Evolutionary conservation across 2,888 invertebrate species (phyloP), one percentile per base, ranked within the genome.

Genomic region (Melanostoma mellinum): DNA sequence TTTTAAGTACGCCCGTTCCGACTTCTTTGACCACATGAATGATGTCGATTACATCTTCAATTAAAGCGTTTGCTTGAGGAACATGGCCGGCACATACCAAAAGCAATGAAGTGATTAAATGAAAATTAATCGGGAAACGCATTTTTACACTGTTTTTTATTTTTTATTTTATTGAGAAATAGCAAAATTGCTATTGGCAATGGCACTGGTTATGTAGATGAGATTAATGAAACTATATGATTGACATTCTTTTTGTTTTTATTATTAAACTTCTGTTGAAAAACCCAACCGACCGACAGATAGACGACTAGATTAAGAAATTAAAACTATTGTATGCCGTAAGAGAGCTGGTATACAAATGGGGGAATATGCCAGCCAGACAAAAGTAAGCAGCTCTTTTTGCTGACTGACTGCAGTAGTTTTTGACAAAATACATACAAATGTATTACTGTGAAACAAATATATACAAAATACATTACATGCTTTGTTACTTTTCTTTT

Each of bases 11-110:
- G 60, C 93, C 93, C 61, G 93, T 92, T 36, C 93, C 93, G 42
- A 94, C 92, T 87, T 94, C 94, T 87, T 94, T 94, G 44, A 89
- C 88, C n/a, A 91, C 88, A 87, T 92, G 92, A 30, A 94, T 88
- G 9, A 94, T 92, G 89, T 94, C 94, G 58, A 94, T 88, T 1
- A 93, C 93, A 86, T 94, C 94, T 81, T 93, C 93, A 35, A 94
- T 89, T 56, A 94, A 86, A 32, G 92, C 93, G 87, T 87, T 87
- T 2, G 89, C 86, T 6, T 86, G 87, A 32, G 84, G 88, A 89
- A 89, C 86, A 46, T 63, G 44, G 3, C 61, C 68, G 36, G 72
- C 56, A 38, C 60, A 79, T 38, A 33, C 50, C 10, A 79, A 33
- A 3, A 84, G 6, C 55, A 69, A 8, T 30, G 65, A 38, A 40